These are phyloP conservation scores for Gerris buenoi DNA, from an alignment of 1,140 invertebrate genomes.

Conservation along the genomic window DNA sequence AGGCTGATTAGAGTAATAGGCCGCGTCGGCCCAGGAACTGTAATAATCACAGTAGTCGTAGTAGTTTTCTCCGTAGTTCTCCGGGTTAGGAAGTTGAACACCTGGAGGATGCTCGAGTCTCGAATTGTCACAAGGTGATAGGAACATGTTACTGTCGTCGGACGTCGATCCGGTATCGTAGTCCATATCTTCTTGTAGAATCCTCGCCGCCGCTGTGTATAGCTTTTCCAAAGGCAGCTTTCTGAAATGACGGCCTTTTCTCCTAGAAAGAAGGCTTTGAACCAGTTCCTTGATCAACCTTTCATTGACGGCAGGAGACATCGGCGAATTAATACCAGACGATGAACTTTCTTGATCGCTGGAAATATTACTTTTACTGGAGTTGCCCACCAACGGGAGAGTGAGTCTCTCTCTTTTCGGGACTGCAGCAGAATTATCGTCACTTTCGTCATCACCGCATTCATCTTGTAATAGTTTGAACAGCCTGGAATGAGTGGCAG, in stretches of 20 bases:
- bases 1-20: constrained; percentile 16
- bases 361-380: constrained; percentile 12
- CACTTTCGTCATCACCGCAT: constrained; percentile 28
- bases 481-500: constrained; percentile 52
- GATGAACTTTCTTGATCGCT: constrained; percentile 25
- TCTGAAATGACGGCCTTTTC: constrained; percentile 35
- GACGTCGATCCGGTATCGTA: constrained; percentile 28
- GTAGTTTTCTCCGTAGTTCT: constrained; percentile 27
- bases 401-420: constrained; percentile 26
- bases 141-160: constrained; percentile 20
- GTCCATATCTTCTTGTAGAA: constrained; percentile 35
- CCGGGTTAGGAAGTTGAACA: constrained; percentile 29
- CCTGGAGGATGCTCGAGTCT: neutral
- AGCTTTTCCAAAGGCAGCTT: constrained; percentile 39
- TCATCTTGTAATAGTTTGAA: constrained; percentile 50
- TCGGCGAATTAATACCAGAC: constrained; percentile 36
- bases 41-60: constrained; percentile 41
- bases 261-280: constrained; percentile 36
- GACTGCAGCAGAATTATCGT: constrained; percentile 21
- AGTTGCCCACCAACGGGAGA: constrained; percentile 25
- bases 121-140: constrained; percentile 20
- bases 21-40: constrained; percentile 37
- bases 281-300: constrained; percentile 39
- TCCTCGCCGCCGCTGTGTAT: constrained; percentile 37
- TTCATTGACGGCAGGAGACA: constrained; percentile 36